Percentiles rank a stretch among this genome's conserved stretches.
Evolutionary conservation across 2,888 invertebrate genomes (phyloP).

Genomic region (Mantis religiosa): DNA sequence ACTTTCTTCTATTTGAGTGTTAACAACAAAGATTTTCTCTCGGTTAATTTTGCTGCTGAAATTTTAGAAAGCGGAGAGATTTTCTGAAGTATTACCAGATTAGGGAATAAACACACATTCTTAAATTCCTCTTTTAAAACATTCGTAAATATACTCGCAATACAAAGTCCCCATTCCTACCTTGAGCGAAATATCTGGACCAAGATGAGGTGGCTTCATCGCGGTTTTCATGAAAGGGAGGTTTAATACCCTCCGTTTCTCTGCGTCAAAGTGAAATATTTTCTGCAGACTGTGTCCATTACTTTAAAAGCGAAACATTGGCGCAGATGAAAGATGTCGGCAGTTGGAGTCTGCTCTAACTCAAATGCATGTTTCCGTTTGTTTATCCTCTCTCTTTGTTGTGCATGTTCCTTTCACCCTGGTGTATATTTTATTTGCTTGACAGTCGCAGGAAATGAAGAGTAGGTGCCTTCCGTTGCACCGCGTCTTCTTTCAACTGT

Average conservation of each 20-base stretch:
- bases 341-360: not conserved
- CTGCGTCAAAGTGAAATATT: not conserved
- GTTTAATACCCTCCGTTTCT: not conserved
- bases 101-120: no score
- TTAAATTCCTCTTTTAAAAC: no score
- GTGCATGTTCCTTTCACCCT: not conserved
- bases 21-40: no score
- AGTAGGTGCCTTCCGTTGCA: not conserved
- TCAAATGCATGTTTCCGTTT: not conserved
- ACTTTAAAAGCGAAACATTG: not conserved
- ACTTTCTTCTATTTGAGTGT: no score
- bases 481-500: not conserved
- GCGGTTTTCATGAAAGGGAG: not conserved
- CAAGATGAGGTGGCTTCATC: no score
- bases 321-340: not conserved
- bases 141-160: no score
- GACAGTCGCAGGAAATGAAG: not conserved
- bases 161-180: no score
- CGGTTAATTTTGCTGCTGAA: no score
- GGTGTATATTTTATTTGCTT: not conserved
- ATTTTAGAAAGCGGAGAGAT: no score
- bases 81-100: no score
- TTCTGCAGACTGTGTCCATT: not conserved
- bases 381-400: not conserved
- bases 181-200: no score